Conservation (phyloP, 1,140 invertebrate genomes). For the Calliphora vicina region DNA sequence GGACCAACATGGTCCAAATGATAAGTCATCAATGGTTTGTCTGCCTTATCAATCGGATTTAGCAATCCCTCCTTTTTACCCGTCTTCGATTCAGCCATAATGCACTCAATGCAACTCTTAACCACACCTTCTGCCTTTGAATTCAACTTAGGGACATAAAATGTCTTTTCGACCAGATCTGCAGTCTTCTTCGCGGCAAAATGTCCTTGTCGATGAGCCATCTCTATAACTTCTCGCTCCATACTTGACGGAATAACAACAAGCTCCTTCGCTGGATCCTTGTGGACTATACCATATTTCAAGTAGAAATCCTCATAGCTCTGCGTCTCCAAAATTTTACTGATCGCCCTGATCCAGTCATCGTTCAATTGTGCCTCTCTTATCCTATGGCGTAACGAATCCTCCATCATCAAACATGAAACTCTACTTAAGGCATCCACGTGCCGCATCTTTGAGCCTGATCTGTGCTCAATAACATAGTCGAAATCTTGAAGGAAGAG, state of each 20-base stretch:
- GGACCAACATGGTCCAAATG: slow-evolving; percentile 54
- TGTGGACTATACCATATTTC: not conserved
- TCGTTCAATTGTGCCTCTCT: not conserved
- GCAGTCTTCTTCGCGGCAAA: slow-evolving; percentile 42
- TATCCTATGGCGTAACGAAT: not conserved
- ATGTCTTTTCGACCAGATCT: slow-evolving; percentile 49
- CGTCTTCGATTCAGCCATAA: no score
- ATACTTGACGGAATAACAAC: not conserved
- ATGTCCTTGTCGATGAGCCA: slow-evolving; percentile 40
- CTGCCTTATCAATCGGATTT: slow-evolving; percentile 50
- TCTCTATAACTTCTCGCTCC: slow-evolving; percentile 40
- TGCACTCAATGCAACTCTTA: slow-evolving; percentile 52
- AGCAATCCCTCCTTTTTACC: no score
- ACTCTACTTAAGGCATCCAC: slow-evolving; percentile 30
- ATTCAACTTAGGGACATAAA: no score
- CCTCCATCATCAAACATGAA: slow-evolving; percentile 45
- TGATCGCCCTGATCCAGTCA: not conserved
- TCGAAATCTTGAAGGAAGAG: slow-evolving; percentile 39
- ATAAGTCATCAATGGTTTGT: slow-evolving; percentile 46
- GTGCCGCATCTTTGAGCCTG: slow-evolving; percentile 37
- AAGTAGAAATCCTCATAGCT: not conserved
- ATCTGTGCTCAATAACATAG: slow-evolving; percentile 40
- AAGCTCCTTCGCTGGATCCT: not conserved
- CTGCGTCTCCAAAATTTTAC: not conserved
- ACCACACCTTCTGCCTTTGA: slow-evolving; percentile 43